Evolutionary conservation across 2,888 invertebrate species (phyloP), one percentile per base, ranked within the genome.

Genomic region (Eupithecia exiguata): DNA sequence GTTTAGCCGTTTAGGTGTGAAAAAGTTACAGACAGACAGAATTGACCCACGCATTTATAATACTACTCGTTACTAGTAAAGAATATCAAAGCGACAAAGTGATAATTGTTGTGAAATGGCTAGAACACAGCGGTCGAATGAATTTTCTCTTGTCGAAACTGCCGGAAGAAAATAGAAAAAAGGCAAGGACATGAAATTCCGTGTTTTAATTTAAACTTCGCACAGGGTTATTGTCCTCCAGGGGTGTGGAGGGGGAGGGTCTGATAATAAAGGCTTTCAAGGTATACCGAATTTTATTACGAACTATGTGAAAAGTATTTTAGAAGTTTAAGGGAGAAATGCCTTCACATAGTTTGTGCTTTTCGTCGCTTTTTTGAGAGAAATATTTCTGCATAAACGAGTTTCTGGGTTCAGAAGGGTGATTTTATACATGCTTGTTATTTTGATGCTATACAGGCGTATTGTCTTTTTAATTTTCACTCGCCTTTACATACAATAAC

Each of bases 181-280:
- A 76, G 68, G 62, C 69, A 71, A 69, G 43, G 61, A 74, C 78
- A 75, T 71, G 74, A 73, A 71, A 74, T 79, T 76, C 74, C 78
- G 71, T 80, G 79, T 80, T 80, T 80, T 80, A 80, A 80, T 80
- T 79, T 79, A 80, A 80, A 80, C 78, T 80, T 79, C 78, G 71
- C 77, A 79, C 76, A 66, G 75, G 80, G 80, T 77, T 80, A 80
- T 80, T 73, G 78, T 73, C 69, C 80, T 74, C 78, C 62, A 21
- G 76, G 73, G 78, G 73, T 69, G 18, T 58, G 21, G 12, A 67
- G 69, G 70, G 77, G 71, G 38, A 68, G 70, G 74, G 75, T 63
- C 67, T n/a, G 68, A 70, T 68, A 68, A 69, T 71, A 79, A 74
- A 74, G 71, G 71, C 70, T 76, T 76, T 62, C 75, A 72, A 75